Base-by-base conservation (phyloP, 2,888 invertebrate species). In the Fragum sueziense region DNA sequence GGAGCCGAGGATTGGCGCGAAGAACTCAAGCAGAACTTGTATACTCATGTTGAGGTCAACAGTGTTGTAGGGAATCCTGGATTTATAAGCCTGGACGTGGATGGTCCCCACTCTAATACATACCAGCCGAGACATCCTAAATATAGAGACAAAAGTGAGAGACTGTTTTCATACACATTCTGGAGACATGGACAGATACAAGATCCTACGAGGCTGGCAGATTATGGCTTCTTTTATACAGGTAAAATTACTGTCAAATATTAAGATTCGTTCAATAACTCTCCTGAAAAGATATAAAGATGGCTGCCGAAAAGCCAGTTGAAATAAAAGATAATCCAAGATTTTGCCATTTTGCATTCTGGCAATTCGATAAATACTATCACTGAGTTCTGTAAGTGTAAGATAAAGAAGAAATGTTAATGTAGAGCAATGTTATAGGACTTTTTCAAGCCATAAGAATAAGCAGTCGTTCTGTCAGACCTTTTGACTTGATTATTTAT, bases 221-320 rank as follows among this genome's bases (percentile, higher is more conserved):
- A 33, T 33, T 34, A 62, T n/a, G 62, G 62, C 1, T 62, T 62
- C 62, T 62, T 62, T 34, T 62, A 33, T 34, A 62, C 62, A 62
- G 62, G 62, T 62, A 62, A n/a, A n/a, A n/a, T n/a, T n/a, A n/a
- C n/a, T n/a, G n/a, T n/a, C n/a, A n/a, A n/a, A n/a, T n/a, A n/a
- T n/a, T n/a, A n/a, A n/a, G n/a, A n/a, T n/a, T n/a, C n/a, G n/a
- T n/a, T n/a, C n/a, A n/a, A n/a, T n/a, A n/a, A n/a, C n/a, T n/a
- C n/a, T n/a, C n/a, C n/a, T n/a, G n/a, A n/a, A n/a, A n/a, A n/a
- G n/a, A n/a, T n/a, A n/a, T n/a, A n/a, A n/a, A n/a, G n/a, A n/a
- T n/a, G n/a, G n/a, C n/a, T n/a, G n/a, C n/a, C n/a, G n/a, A n/a
- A n/a, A n/a, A n/a, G n/a, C n/a, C n/a, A n/a, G n/a, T n/a, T n/a